Evolutionary conservation across 2,797 vertebrate genomes (phyloP).

Genomic region (Simalia tracyae): DNA sequence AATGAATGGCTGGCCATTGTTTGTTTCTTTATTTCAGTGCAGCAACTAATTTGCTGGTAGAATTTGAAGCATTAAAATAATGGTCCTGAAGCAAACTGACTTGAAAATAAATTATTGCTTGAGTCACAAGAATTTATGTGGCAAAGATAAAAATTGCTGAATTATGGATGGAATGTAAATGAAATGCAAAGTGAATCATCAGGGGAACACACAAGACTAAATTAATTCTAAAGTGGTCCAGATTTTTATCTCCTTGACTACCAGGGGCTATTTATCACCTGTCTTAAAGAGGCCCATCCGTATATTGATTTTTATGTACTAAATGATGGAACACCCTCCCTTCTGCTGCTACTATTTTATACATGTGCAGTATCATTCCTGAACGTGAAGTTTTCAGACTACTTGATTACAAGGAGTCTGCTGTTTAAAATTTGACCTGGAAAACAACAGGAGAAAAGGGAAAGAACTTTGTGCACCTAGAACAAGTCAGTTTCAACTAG

Average conservation of each 20-base stretch:
- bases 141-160: conserved; percentile 17
- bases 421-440: not conserved
- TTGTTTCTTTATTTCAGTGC: not conserved
- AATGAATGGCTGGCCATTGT: conserved; percentile 5
- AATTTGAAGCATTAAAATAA: conserved; percentile 24
- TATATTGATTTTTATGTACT: not conserved
- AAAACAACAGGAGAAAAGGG: not conserved
- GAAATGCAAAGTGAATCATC: conserved; percentile 17
- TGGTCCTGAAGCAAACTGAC: conserved; percentile 7
- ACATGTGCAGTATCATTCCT: not conserved
- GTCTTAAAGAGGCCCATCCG: not conserved
- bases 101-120: conserved; percentile 36
- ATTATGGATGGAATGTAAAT: conserved; percentile 15
- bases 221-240: conserved; percentile 23
- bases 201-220: not conserved
- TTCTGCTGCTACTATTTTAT: not conserved
- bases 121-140: conserved; percentile 16
- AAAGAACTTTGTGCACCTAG: not conserved
- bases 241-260: conserved; percentile 26
- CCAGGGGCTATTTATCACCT: conserved; percentile 1
- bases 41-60: conserved; percentile 44
- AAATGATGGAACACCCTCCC: not conserved
- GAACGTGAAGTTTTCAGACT: not conserved
- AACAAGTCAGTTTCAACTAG: not conserved
- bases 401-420: not conserved